phyloP scores from a whole-genome alignment of 1,140 invertebrate genomes.

The Heliconius hermathena region DNA sequence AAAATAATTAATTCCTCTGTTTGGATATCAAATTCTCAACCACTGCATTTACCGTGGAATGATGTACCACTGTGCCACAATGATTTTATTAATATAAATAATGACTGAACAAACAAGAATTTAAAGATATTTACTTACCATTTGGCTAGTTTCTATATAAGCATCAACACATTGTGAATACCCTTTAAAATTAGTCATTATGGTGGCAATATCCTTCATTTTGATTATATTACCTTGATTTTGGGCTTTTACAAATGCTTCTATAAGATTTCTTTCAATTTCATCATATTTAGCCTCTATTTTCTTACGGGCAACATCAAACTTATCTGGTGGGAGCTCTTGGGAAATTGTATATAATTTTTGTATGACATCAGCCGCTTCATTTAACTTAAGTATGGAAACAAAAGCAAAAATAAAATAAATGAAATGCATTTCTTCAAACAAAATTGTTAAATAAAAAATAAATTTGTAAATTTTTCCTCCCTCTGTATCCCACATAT shows the following conservation, averaged over 20 bases:
- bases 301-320: constrained; percentile 94
- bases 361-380: constrained; percentile 99
- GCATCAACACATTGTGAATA: constrained; percentile 98
- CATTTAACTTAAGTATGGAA: constrained; percentile 86
- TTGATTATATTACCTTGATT: constrained; percentile 90
- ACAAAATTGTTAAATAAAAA: no score
- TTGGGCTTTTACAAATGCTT: constrained; percentile 96
- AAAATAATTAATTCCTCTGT: no score
- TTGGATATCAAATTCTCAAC: no score
- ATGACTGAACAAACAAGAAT: neutral
- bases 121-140: constrained; percentile 81
- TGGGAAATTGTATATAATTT: constrained; percentile 97
- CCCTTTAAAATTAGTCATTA: constrained; percentile 97
- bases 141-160: constrained; percentile 98
- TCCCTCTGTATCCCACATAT: no score
- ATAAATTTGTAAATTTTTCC: no score
- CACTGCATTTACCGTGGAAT: no score
- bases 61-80: no score
- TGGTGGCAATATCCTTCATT: constrained; percentile 96
- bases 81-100: neutral
- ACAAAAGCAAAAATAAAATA: neutral
- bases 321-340: constrained; percentile 93
- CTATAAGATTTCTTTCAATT: constrained; percentile 95
- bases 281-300: constrained; percentile 97
- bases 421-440: neutral